These are phyloP conservation scores for Thunnus maccoyii DNA, from an alignment of 2,113 vertebrate species.

Conservation along the genomic window DNA sequence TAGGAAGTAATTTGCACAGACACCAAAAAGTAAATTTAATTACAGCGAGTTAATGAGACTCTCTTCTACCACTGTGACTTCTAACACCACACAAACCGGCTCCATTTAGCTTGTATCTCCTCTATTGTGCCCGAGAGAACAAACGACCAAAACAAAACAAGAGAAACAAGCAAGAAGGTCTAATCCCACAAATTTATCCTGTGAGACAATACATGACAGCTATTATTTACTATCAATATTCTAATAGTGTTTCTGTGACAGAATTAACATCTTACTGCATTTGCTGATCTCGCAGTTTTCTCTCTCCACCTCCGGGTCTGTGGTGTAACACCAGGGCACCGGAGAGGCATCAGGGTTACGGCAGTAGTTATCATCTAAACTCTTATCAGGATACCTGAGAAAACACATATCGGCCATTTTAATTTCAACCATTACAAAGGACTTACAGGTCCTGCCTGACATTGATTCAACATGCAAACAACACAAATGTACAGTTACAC, in stretches of 20 bases:
- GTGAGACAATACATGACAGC: background rate
- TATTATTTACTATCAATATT: background rate
- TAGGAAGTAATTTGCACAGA: constrained; percentile 49
- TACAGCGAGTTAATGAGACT: constrained; percentile 62
- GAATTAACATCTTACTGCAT: constrained; percentile 87
- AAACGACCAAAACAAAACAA: constrained; percentile 15
- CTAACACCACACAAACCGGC: constrained; percentile 17
- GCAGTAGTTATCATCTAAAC: constrained; percentile 96
- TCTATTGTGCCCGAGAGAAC: constrained; percentile 15
- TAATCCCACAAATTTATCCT: constrained; percentile 1
- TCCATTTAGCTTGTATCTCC: constrained; percentile 12
- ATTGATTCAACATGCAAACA: background rate
- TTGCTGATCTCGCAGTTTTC: constrained; percentile 90
- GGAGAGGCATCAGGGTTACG: constrained; percentile 95
- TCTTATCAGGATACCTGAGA: constrained; percentile 94
- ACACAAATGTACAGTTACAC: no score
- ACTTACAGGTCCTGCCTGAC: background rate
- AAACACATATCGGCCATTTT: background rate
- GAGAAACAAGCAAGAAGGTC: background rate
- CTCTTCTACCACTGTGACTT: constrained; percentile 23
- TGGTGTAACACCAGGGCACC: constrained; percentile 97
- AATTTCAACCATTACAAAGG: background rate
- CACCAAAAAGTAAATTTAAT: constrained; percentile 61
- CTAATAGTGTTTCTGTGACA: background rate
- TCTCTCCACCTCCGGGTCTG: constrained; percentile 83